Evolutionary conservation across 2,888 invertebrate species (phyloP).

Genomic region (Andrena camellia): DNA sequence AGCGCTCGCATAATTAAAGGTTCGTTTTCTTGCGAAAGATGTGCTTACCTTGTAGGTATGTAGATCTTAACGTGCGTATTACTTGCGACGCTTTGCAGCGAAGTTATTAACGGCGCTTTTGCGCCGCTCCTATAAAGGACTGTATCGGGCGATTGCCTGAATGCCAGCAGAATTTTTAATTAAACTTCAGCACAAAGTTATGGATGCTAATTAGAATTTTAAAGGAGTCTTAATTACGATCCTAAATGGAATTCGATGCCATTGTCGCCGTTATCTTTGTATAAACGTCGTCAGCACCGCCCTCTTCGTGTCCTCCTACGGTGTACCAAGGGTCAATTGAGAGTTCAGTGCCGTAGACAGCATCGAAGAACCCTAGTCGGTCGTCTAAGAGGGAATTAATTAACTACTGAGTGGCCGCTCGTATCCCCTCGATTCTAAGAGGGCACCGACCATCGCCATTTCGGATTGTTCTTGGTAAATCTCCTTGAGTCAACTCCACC

Average conservation of each 20-base stretch:
- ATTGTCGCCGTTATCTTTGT: slow-evolving; percentile 56
- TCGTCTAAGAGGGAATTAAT: slow-evolving; percentile 71
- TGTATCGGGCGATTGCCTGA: neutral
- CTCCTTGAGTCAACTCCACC: slow-evolving; percentile 26
- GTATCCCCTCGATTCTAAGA: slow-evolving; percentile 34
- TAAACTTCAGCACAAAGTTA: neutral
- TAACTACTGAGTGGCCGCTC: slow-evolving; percentile 55
- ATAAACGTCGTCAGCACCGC: slow-evolving; percentile 48
- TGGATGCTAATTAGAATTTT: slow-evolving; percentile 56
- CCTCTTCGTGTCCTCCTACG: slow-evolving; percentile 54
- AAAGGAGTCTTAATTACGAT: slow-evolving; percentile 23
- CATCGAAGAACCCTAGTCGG: slow-evolving; percentile 46
- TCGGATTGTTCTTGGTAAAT: slow-evolving; percentile 38
- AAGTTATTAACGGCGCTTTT: neutral
- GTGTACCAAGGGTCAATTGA: slow-evolving; percentile 50
- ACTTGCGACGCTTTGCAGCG: neutral
- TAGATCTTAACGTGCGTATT: neutral
- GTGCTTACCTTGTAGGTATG: neutral
- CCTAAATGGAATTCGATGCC: slow-evolving; percentile 48
- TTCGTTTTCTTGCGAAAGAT: neutral
- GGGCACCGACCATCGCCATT: slow-evolving; percentile 24
- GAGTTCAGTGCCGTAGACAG: slow-evolving; percentile 48
- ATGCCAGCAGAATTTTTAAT: slow-evolving; percentile 37
- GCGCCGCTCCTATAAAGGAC: neutral
- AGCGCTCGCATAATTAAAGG: neutral